A percentile compares a stretch with the other conserved stretches of the same genome.
These are phyloP conservation scores for Siniperca undulata DNA, from an alignment of 2,797 vertebrate species.

Conservation along the genomic window DNA sequence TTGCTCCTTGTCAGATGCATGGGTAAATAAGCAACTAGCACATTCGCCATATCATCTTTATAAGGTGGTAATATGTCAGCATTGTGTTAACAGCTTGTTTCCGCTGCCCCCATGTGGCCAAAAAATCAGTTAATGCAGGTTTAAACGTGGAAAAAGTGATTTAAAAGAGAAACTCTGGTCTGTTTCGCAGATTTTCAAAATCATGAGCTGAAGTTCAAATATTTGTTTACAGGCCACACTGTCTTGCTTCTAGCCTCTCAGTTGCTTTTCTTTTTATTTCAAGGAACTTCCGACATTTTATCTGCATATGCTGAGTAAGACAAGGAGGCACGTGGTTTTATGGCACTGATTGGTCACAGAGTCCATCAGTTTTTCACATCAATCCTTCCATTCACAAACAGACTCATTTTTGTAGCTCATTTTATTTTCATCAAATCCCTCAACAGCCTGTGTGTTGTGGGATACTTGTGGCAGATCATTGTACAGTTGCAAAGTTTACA, in stretches of 20 bases:
- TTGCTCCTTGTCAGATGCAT: too few relatives aligned
- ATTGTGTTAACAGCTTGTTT: background rate
- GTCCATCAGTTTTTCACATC: background rate
- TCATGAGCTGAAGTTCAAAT: constrained; percentile 4
- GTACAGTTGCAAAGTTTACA: background rate
- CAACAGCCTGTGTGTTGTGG: background rate
- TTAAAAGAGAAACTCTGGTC: background rate
- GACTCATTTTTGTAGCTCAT: background rate
- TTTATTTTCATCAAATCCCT: background rate
- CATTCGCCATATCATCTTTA: background rate
- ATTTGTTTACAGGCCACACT: background rate
- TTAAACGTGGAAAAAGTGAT: background rate
- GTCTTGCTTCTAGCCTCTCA: background rate
- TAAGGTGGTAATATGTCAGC: background rate
- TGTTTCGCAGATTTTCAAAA: background rate
- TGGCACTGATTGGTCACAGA: background rate
- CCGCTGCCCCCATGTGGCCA: background rate
- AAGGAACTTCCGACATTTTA: background rate
- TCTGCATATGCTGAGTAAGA: background rate
- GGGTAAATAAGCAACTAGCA: too few relatives aligned
- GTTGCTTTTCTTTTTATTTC: too few relatives aligned
- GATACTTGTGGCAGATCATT: constrained; percentile 4
- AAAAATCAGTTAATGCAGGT: background rate
- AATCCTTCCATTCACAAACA: constrained; percentile 6
- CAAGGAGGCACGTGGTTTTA: background rate